These are phyloP conservation scores for Limnephilus auricula DNA, from an alignment of 2,888 invertebrate species.

Conservation along the genomic window DNA sequence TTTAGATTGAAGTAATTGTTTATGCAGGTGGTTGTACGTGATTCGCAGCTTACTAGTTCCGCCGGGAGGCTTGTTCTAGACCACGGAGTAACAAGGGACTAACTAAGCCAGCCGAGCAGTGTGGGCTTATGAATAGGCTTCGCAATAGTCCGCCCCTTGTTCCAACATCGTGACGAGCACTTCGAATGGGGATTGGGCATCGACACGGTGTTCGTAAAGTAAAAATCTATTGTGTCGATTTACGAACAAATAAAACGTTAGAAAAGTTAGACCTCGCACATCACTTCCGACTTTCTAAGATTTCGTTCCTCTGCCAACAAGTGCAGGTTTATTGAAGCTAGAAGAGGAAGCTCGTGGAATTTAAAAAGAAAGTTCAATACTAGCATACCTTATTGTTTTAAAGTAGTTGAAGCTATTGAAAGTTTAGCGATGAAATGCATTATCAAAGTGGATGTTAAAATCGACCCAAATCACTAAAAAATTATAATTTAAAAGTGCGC, in stretches of 20 bases:
- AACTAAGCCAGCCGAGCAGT: not conserved
- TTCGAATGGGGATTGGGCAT: not conserved
- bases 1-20: slow-evolving; percentile 38
- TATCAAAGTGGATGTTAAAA: not conserved
- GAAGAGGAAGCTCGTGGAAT: not conserved
- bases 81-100: not conserved
- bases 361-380: not conserved
- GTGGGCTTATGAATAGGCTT: not conserved
- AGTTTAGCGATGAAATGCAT: not conserved
- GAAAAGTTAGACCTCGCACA: not conserved
- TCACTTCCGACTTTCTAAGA: not conserved
- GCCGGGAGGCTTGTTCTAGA: not conserved
- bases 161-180: not conserved
- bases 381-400: too few species aligned
- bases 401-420: not conserved
- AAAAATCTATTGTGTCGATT: not conserved
- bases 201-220: not conserved
- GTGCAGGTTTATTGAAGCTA: not conserved
- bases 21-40: slow-evolving; percentile 27
- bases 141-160: not conserved
- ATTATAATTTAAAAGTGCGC: not conserved
- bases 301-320: not conserved
- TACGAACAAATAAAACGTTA: not conserved
- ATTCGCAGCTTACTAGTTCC: not conserved
- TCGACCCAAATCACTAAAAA: not conserved